Percentiles rank a stretch among this genome's conserved stretches.
These are phyloP conservation scores for Adoxophyes honmai DNA, from an alignment of 1,140 invertebrate genomes.

Conservation along the genomic window DNA sequence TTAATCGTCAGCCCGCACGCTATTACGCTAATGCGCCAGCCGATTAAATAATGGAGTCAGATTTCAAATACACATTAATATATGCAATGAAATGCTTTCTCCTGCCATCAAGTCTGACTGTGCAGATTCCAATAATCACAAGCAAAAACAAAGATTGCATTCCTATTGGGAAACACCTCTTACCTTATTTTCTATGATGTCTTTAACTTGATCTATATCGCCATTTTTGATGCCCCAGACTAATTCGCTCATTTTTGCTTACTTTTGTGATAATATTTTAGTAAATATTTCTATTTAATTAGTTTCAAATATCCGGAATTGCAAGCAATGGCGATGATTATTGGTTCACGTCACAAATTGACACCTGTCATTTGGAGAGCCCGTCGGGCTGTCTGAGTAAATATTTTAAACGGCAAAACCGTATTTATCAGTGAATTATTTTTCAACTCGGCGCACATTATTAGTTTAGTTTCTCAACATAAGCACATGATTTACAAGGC, in stretches of 20 bases:
- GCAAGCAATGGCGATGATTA: not conserved
- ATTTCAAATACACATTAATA: not conserved
- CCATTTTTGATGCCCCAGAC: constrained; percentile 97
- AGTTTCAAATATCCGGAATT: constrained; percentile 19
- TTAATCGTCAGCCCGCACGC: too few species aligned
- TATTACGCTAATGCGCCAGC: too few species aligned
- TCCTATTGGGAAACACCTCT: constrained; percentile 24
- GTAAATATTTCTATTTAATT: constrained; percentile 15
- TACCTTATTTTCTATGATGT: constrained; percentile 91
- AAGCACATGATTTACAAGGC: too few species aligned
- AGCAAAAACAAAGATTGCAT: constrained; percentile 19
- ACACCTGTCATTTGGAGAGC: not conserved
- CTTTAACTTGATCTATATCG: constrained; percentile 93
- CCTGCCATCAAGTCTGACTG: constrained; percentile 24
- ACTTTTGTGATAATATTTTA: constrained; percentile 18
- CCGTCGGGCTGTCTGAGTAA: too few species aligned
- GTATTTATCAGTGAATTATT: too few species aligned
- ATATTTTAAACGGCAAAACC: too few species aligned
- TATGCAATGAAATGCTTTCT: constrained; percentile 25
- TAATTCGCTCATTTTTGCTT: constrained; percentile 84
- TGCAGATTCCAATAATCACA: constrained; percentile 21
- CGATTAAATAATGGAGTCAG: not conserved
- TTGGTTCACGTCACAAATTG: not conserved
- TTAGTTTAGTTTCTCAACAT: too few species aligned
- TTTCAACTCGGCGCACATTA: too few species aligned